Base-by-base conservation (phyloP, 2,113 vertebrate species). In the Hiodon tergisus region DNA sequence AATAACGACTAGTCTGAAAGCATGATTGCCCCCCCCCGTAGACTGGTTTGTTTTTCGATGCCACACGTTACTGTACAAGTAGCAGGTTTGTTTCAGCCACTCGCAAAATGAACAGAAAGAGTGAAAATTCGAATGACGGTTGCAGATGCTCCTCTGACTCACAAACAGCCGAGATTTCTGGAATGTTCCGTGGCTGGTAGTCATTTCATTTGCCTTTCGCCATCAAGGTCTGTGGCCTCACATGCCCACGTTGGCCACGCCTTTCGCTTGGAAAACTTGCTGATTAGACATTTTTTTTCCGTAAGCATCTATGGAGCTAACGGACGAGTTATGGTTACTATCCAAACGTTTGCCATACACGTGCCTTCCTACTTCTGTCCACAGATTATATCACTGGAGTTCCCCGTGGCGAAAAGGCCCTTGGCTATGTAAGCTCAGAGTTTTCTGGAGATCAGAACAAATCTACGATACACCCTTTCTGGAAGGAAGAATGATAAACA, bases 361-460 rank as follows among this genome's bases (percentile, higher is more conserved):
- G 13, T 66, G 0, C 14, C 81, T 4, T 63, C 67, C 77, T 4
- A 47, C 82, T 85, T 3, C 61, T 4, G 58, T 87, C 81, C 78
- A 76, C 55, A 99, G 97, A 99, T 85, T 99, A 95, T 58, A 91
- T 96, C 48, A 96, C 97, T 1, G 97, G 97, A 67, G 94, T 99
- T 0, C 97, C 97, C n/a, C 91, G 96, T 78, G 97, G 97, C 60
- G 93, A 96, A 0, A 94, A 94, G 68, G 95, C 97, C 0, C 87
- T 96, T 72, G 97, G 97, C 78, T 98, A 98, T 87, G 97, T 99
- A 92, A 85, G 94, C 85, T 67, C 68, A 47, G 65, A 51, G 76
- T 52, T 47, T 50, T 52, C 48, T 69, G 70, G 66, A 75, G 14
- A 76, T 68, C 46, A 67, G 57, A 47, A 2, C 5, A 17, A 60